A percentile compares a stretch with the other conserved stretches of the same genome.
These are phyloP conservation scores for Euplagia quadripunctaria DNA, from an alignment of 2,888 invertebrate genomes.

Conservation along the genomic window DNA sequence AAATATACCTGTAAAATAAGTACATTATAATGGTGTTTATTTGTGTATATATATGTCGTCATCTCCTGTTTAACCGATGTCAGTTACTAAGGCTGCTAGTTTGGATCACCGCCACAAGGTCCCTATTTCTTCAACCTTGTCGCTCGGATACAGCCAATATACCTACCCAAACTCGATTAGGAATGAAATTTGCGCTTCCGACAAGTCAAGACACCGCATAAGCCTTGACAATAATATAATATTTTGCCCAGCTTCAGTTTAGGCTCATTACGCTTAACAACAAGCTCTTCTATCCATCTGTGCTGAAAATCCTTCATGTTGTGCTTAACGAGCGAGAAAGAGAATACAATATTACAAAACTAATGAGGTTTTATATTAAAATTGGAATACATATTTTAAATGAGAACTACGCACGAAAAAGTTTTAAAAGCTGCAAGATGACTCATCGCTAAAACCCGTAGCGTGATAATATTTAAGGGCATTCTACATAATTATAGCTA, in stretches of 20 bases:
- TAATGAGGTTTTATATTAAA: constrained; percentile 6
- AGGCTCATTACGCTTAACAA: neutral
- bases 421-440: constrained; percentile 19
- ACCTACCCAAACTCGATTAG: neutral
- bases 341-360: neutral
- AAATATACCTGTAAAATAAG: too few relatives aligned
- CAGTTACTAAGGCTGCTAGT: too few relatives aligned
- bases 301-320: neutral
- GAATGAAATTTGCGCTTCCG: too few relatives aligned
- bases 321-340: neutral
- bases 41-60: too few relatives aligned
- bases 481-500: constrained; percentile 9
- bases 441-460: constrained; percentile 35
- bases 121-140: too few relatives aligned
- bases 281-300: neutral
- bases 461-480: constrained; percentile 38
- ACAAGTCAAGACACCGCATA: too few relatives aligned
- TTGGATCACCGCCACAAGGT: too few relatives aligned
- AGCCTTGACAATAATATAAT: too few relatives aligned
- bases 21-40: too few relatives aligned
- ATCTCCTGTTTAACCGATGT: too few relatives aligned
- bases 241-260: too few relatives aligned
- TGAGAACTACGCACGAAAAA: neutral
- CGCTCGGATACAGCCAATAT: neutral
- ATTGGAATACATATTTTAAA: neutral